A percentile compares a stretch with the other conserved stretches of the same genome.
Conservation (phyloP, 2,797 vertebrate genomes). For the Phoebastria nigripes region DNA sequence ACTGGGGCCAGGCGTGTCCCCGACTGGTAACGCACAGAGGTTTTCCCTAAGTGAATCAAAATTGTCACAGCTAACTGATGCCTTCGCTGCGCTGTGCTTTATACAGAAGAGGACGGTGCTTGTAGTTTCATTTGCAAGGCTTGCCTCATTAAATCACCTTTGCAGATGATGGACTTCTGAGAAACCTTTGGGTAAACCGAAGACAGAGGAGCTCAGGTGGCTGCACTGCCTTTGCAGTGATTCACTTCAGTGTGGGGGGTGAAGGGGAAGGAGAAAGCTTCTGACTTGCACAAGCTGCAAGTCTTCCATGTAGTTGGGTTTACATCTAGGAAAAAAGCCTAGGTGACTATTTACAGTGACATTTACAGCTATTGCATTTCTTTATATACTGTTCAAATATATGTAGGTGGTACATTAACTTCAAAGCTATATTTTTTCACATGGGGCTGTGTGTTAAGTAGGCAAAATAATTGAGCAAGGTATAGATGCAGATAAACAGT, state of each 20-base stretch:
- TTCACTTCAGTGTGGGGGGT: not conserved
- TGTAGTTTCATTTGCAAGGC: not conserved
- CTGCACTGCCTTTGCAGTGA: not conserved
- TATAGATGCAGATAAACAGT: not conserved
- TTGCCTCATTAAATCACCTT: not conserved
- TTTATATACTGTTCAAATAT: not conserved
- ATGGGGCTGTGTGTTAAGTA: not conserved
- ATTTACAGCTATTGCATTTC: not conserved
- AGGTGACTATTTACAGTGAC: not conserved
- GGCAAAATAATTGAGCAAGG: not conserved
- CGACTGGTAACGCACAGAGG: accelerated
- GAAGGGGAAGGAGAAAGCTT: not conserved
- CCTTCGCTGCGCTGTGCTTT: accelerated
- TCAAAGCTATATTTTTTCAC: not conserved
- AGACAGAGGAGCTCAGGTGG: accelerated
- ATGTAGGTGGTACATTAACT: not conserved
- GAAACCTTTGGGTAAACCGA: not conserved
- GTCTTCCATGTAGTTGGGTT: not conserved
- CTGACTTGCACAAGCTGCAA: not conserved
- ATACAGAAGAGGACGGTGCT: not conserved
- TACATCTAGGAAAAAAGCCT: not conserved
- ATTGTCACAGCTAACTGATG: not conserved
- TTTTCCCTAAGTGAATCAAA: not conserved
- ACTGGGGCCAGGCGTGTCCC: accelerated
- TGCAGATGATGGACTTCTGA: not conserved